A percentile compares a stretch with the other conserved stretches of the same genome.
These are phyloP conservation scores for Anas platyrhynchos DNA, from an alignment of 2,113 vertebrate species.

Conservation along the genomic window DNA sequence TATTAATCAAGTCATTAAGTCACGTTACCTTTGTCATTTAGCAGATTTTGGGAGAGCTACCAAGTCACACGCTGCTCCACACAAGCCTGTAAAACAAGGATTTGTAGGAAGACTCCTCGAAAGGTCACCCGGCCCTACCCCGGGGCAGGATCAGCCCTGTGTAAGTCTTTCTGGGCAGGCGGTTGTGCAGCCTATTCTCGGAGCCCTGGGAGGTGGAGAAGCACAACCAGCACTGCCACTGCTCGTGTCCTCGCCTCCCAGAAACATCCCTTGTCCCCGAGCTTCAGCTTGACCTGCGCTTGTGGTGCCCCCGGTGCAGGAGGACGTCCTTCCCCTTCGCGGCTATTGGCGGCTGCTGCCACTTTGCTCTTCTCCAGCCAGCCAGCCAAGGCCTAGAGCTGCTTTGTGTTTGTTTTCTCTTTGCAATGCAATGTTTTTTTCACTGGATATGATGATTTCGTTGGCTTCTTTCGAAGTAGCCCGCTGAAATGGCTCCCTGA, in stretches of 20 bases:
- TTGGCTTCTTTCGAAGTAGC: background rate
- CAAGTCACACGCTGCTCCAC: background rate
- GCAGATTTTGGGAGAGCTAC: background rate
- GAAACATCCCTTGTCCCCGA: background rate
- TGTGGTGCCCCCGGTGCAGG: background rate
- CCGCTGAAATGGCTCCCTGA: constrained; percentile 12
- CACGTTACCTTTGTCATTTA: background rate
- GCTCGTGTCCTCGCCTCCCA: fast-evolving
- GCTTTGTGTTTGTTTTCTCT: background rate
- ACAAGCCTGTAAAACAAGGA: background rate
- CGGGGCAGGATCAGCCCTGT: background rate
- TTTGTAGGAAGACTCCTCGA: background rate
- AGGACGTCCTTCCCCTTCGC: background rate
- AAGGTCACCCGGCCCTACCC: background rate
- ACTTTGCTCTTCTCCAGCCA: background rate
- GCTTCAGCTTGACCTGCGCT: background rate
- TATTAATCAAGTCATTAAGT: background rate
- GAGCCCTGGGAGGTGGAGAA: background rate
- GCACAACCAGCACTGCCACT: fast-evolving
- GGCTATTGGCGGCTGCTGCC: background rate
- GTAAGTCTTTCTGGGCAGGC: background rate
- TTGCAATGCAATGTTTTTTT: background rate
- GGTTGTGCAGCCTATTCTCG: background rate
- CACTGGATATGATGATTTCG: background rate
- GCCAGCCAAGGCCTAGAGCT: background rate